phyloP scores from a whole-genome alignment of 2,888 invertebrate genomes.

The Dioctria linearis region DNA sequence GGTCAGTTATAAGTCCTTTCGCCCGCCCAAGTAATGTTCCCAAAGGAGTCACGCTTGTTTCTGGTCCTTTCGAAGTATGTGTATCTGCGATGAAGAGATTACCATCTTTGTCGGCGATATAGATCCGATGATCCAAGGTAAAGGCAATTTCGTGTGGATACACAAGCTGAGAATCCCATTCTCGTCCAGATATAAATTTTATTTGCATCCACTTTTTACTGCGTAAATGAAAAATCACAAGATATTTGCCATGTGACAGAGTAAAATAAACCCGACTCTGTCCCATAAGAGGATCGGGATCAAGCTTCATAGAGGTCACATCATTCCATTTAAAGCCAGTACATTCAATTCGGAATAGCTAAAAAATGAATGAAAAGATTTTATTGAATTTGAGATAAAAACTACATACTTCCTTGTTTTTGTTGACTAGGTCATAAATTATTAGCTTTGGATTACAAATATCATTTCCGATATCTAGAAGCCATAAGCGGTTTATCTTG shows the following conservation, averaged over 20 bases:
- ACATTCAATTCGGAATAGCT: slow-evolving; percentile 55
- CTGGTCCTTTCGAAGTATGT: slow-evolving; percentile 38
- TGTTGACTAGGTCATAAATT: slow-evolving; percentile 58
- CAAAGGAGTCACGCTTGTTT: slow-evolving; percentile 53
- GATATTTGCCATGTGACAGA: slow-evolving; percentile 55
- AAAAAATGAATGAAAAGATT: slow-evolving; percentile 17
- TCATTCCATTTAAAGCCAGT: slow-evolving; percentile 33
- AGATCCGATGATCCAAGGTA: slow-evolving; percentile 54
- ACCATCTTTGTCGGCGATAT: slow-evolving; percentile 53
- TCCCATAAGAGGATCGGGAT: slow-evolving; percentile 53
- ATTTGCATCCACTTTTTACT: slow-evolving; percentile 54
- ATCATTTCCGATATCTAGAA: slow-evolving; percentile 59
- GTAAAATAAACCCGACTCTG: slow-evolving; percentile 57
- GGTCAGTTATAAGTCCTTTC: slow-evolving; percentile 58
- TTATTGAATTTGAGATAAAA: not conserved
- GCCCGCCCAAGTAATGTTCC: slow-evolving; percentile 59
- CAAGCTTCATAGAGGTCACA: slow-evolving; percentile 55
- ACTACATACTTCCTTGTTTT: slow-evolving; percentile 58
- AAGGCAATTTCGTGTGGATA: slow-evolving; percentile 54
- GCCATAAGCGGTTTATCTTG: slow-evolving; percentile 58
- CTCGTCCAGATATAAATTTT: slow-evolving; percentile 27
- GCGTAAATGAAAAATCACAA: slow-evolving; percentile 56
- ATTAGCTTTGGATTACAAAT: slow-evolving; percentile 60
- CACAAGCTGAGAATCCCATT: slow-evolving; percentile 53
- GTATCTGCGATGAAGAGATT: slow-evolving; percentile 52